Conservation (phyloP, 2,888 invertebrate genomes). For the Dermolepida albohirtum region DNA sequence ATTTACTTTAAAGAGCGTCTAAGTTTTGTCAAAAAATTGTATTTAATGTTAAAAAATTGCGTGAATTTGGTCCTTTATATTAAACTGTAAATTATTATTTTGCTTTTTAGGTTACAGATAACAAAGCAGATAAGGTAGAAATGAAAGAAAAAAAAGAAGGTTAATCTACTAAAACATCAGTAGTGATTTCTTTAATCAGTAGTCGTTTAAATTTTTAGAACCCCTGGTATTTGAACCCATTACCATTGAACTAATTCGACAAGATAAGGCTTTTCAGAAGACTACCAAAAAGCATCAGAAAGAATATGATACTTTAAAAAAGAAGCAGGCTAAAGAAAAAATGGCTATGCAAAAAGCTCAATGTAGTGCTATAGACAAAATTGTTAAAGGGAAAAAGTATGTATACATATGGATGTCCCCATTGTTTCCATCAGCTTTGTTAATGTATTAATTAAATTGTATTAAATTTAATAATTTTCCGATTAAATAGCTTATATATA, state of each 20-base stretch:
- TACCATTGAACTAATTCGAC: slow-evolving; percentile 85
- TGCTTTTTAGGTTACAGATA: slow-evolving; percentile 56
- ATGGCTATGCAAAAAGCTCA: slow-evolving; percentile 90
- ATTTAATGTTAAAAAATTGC: too few relatives aligned
- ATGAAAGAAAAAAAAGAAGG: slow-evolving; percentile 80
- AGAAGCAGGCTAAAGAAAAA: slow-evolving; percentile 94
- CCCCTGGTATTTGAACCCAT: slow-evolving; percentile 90
- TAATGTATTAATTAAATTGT: too few relatives aligned
- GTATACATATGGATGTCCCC: slow-evolving; percentile 52
- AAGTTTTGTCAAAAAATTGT: too few relatives aligned
- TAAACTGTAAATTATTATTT: slow-evolving; percentile 1
- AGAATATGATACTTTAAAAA: slow-evolving; percentile 90
- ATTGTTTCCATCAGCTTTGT: slow-evolving; percentile 14
- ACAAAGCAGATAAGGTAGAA: slow-evolving; percentile 71
- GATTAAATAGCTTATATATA: too few relatives aligned
- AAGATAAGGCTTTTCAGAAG: slow-evolving; percentile 93
- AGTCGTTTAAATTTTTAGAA: slow-evolving; percentile 62
- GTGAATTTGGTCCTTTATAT: too few relatives aligned
- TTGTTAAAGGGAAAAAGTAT: slow-evolving; percentile 93
- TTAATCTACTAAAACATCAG: slow-evolving; percentile 51
- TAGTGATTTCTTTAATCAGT: too few relatives aligned
- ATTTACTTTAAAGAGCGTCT: too few relatives aligned
- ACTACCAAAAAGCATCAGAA: slow-evolving; percentile 96
- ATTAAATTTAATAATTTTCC: too few relatives aligned
- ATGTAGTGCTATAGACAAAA: slow-evolving; percentile 90